Percentiles rank a stretch among this genome's conserved stretches.
phyloP scores from a whole-genome alignment of 2,113 vertebrate species.

The Mixornis gularis region DNA sequence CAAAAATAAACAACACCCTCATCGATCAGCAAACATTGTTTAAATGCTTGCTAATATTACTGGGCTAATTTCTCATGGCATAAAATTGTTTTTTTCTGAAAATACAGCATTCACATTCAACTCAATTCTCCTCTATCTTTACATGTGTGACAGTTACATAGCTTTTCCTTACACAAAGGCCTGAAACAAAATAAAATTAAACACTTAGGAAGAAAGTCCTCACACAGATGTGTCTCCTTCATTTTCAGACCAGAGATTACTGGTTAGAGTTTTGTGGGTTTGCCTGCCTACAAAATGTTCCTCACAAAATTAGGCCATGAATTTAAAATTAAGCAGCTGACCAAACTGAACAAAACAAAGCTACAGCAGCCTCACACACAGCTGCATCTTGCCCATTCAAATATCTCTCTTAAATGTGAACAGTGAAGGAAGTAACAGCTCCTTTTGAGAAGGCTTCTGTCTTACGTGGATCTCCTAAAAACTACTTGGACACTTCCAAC shows the following conservation, averaged over 20 bases:
- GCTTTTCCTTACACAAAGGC: not conserved
- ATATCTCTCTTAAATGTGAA: not conserved
- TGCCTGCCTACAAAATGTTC: not conserved
- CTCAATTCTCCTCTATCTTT: not conserved
- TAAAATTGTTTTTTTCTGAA: not conserved
- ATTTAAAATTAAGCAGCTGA: not conserved
- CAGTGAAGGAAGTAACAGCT: not conserved
- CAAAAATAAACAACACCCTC: not conserved
- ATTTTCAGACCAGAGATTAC: not conserved
- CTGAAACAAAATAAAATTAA: not conserved
- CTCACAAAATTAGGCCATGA: not conserved
- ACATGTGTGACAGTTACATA: not conserved
- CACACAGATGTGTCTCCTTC: not conserved
- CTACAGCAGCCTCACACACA: accelerated
- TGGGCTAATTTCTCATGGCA: not conserved
- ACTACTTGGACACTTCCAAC: not conserved
- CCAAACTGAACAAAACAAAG: not conserved
- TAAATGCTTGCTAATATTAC: not conserved
- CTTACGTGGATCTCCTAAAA: not conserved
- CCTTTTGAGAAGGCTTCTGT: not conserved
- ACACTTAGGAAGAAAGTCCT: not conserved
- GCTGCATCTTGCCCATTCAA: not conserved
- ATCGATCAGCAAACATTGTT: not conserved
- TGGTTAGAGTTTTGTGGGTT: not conserved
- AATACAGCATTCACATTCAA: not conserved